Evolutionary conservation across 2,797 vertebrate species (phyloP).

Genomic region (Myotis findleyi): DNA sequence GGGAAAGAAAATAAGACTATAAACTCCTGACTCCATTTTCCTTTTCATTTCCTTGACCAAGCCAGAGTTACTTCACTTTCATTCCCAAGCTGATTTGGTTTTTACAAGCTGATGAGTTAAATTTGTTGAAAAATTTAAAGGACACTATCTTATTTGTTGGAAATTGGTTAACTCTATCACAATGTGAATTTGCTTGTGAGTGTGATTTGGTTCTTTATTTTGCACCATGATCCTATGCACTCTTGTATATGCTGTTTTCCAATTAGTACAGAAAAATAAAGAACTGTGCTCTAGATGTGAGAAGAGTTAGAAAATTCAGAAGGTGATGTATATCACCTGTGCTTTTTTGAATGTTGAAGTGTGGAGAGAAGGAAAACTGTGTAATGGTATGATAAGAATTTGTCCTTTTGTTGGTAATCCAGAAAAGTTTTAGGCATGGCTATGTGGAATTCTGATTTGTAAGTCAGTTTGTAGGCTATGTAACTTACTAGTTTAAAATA

Average conservation of each 20-base stretch:
- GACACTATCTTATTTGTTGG: not conserved
- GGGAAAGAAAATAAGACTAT: not conserved
- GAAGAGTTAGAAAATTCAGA: not conserved
- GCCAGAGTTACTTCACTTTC: not conserved
- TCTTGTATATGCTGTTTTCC: not conserved
- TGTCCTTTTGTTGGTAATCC: not conserved
- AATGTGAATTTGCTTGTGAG: not conserved
- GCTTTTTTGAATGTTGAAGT: not conserved
- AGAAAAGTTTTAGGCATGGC: not conserved
- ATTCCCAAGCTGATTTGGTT: not conserved
- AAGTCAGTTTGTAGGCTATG: not conserved
- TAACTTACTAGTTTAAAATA: not conserved
- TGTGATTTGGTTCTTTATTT: not conserved
- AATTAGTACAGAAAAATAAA: not conserved
- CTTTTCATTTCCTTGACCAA: not conserved
- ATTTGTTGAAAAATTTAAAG: slow-evolving; percentile 34
- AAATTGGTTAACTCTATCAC: slow-evolving; percentile 1
- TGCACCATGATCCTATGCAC: not conserved
- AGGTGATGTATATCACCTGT: not conserved
- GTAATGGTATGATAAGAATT: not conserved
- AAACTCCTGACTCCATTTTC: not conserved
- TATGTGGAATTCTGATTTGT: not conserved
- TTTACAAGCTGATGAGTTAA: not conserved
- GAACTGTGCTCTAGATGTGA: not conserved
- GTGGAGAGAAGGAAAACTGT: not conserved